Percentiles rank a stretch among this genome's conserved stretches.
These are phyloP conservation scores for Gobius niger DNA, from an alignment of 2,113 vertebrate genomes.

Conservation along the genomic window DNA sequence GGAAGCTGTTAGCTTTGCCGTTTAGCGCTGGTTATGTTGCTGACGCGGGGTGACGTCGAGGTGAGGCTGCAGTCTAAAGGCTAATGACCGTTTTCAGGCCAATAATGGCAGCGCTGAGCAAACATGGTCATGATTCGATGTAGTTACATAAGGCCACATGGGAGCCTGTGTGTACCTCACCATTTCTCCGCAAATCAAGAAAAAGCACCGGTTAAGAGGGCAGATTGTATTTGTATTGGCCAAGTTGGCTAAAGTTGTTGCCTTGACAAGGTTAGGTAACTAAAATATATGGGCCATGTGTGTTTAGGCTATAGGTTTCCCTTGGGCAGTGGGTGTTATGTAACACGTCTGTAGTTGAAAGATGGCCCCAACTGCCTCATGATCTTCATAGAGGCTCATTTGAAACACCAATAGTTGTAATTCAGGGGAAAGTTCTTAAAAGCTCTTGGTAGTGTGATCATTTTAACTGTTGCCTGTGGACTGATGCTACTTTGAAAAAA, in stretches of 20 bases:
- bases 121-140: conserved; percentile 58
- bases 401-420: conserved; percentile 20
- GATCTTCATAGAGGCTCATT: conserved; percentile 5
- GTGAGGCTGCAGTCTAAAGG: conserved; percentile 60
- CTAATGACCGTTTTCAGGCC: conserved; percentile 59
- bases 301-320: conserved; percentile 38
- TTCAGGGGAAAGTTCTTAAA: not conserved
- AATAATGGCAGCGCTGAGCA: conserved; percentile 61
- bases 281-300: conserved; percentile 13
- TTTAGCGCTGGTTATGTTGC: not conserved
- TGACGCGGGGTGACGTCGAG: conserved; percentile 49
- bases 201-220: not conserved
- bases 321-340: conserved; percentile 36
- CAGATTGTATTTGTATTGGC: not conserved
- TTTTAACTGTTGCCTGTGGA: not conserved
- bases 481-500: not conserved
- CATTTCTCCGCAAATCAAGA: not conserved
- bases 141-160: conserved; percentile 52
- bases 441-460: not conserved
- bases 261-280: conserved; percentile 48
- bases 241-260: conserved; percentile 16
- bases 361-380: conserved; percentile 13
- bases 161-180: conserved; percentile 53
- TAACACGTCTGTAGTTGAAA: conserved; percentile 28
- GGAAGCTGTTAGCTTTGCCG: conserved; percentile 39